Evolutionary conservation across 1,140 invertebrate genomes (phyloP), one percentile per base, ranked within the genome.

Genomic region (Plectrocnemia conspersa): DNA sequence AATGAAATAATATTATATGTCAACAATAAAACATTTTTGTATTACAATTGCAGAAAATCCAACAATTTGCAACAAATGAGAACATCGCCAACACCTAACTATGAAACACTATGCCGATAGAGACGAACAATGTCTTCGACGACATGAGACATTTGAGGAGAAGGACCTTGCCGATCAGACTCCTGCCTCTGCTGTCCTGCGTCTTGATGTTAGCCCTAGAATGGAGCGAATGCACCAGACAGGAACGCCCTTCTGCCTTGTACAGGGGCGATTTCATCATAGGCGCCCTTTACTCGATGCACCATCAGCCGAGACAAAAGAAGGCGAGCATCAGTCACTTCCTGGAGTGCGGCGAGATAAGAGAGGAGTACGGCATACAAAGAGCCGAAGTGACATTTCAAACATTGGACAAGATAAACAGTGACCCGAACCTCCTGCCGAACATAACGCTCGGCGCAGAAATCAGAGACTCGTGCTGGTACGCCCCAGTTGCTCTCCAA

Each of bases 381-480:
- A 67, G 88, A 25, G 79, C 86, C 0, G 87, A 90, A 72, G 82
- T 81, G 2, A 83, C 86, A 6, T 72, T 81, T 21, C 68, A 74
- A 46, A 78, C 76, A 1, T 62, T 80, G 2, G 77, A 79, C 54
- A 65, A 66, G 46, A 79, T 79, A 32, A 80, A 80, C 62, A 66
- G 63, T 11, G 71, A 77, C 54, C 66, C 69, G 0, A 64, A 61
- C 3, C 66, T 79, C 18, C 63, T 79, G 19, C 70, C 71, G 10
- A 77, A 77, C 65, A 60, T 90, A 36, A 83, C 74, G 2, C 69
- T 91, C 10, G 88, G 88, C 5, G 80, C 88, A 48, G 86, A 89
- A 65, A 87, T 89, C 29, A 69, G 88, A 15, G 88, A 91, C 66
- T 86, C 85, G 4, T 91, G 88, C 67, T 91, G 88, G 88, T 86